Evolutionary conservation across 2,888 invertebrate genomes (phyloP), one percentile per base, ranked within the genome.

Genomic region (Cephus pulcher): DNA sequence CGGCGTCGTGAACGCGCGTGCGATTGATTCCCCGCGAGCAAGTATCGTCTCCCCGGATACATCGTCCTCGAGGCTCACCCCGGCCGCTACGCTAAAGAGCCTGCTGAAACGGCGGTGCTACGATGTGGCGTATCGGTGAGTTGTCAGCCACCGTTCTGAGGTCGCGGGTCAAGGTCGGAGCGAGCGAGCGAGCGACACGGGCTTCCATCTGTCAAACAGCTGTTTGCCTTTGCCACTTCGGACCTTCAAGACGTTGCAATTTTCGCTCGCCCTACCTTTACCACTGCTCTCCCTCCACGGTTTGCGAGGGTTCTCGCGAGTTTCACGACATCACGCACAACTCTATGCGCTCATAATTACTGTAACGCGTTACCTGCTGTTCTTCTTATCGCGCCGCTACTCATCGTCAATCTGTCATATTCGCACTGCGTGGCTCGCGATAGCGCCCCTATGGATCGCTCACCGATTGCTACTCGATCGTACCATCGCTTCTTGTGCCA

Each of bases 101-200:
- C 33, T 71, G 33, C 71, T 15, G 71, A 71, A 71, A 71, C 71
- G 71, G 34, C 32, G 71, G 71, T 34, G 71, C 71, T 71, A 34
- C 33, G 71, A 71, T 90, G 90, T 89, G 90, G 89, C 87, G 86
- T 86, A 86, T 86, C 86, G 90, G 90, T 90, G 88, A 90, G 89
- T 89, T 84, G 83, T 88, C 83, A 84, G 76, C 84, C 83, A 80
- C 80, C 81, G 82, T 83, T 79, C 79, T 84, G 90, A 88, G 89
- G 88, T 90, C 89, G 87, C 87, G 89, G 91, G 91, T 91, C 91
- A 91, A 91, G 91, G 91, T 91, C 90, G 89, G 76, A 76, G 74
- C 73, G 69, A 75, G 73, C 56, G 75, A 76, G 73, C 80, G 56
- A 79, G 77, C 78, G 75, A 85, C 86, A 85, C 76, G 84, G 84